These are phyloP conservation scores for Drosophila watanabei DNA, from an alignment of 1,140 invertebrate genomes.

Conservation along the genomic window DNA sequence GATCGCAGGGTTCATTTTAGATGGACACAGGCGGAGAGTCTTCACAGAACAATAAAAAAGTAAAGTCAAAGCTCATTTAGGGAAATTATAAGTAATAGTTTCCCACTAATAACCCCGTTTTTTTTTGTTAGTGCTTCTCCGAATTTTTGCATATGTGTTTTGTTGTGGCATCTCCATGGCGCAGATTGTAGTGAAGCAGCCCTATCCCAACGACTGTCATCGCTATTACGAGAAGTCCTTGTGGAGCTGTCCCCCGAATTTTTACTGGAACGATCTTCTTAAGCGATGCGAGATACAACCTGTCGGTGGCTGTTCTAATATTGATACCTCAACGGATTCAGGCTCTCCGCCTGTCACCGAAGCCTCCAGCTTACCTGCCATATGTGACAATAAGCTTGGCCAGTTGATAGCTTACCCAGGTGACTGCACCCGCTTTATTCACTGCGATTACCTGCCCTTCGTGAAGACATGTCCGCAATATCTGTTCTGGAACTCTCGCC, in stretches of 20 bases:
- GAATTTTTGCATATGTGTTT: conserved; percentile 1
- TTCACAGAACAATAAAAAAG: conserved; percentile 5
- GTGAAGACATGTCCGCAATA: conserved; percentile 55
- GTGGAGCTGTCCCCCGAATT: conserved; percentile 34
- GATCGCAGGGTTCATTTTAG: background rate
- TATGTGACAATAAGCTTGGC: conserved; percentile 30
- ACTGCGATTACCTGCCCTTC: conserved; percentile 64
- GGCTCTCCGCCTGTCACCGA: background rate
- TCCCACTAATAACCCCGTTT: background rate
- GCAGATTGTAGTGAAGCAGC: background rate
- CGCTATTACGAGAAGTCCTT: conserved; percentile 25
- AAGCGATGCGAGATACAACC: conserved; percentile 31
- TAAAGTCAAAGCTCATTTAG: background rate
- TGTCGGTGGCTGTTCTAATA: background rate
- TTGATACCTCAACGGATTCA: background rate
- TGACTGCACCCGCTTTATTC: conserved; percentile 54
- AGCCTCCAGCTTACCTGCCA: background rate
- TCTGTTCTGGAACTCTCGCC: conserved; percentile 62
- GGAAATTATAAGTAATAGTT: background rate
- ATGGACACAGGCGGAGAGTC: background rate
- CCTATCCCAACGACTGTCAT: conserved; percentile 47
- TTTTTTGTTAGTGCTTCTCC: conserved; percentile 22
- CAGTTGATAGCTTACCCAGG: conserved; percentile 53
- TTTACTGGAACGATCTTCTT: conserved; percentile 36
- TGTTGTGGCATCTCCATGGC: background rate